Percentiles rank a stretch among this genome's conserved stretches.
Conservation (phyloP, 2,113 vertebrate species). For the Suricata suricatta region DNA sequence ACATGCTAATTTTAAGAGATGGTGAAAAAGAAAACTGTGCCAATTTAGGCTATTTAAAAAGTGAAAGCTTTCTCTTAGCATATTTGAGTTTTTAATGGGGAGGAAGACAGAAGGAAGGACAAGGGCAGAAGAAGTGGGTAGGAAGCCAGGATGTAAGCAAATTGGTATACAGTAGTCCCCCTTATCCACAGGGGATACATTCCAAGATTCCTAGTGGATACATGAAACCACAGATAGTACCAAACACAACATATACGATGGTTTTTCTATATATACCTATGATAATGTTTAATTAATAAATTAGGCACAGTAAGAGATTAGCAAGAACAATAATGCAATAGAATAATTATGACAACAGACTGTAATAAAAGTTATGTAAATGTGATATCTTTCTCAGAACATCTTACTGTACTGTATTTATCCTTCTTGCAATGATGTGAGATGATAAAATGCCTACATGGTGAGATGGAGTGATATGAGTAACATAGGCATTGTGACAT, state of each 20-base stretch:
- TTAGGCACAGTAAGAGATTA: neutral
- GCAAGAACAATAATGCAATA: neutral
- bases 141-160: neutral
- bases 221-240: neutral
- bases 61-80: neutral
- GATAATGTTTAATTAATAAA: neutral
- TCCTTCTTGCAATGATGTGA: neutral
- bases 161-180: neutral
- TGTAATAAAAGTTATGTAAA: neutral
- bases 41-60: constrained; percentile 14
- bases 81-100: constrained; percentile 3
- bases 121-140: neutral
- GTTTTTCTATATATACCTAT: neutral
- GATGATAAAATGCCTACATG: neutral
- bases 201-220: neutral
- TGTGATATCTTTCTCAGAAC: neutral
- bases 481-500: neutral
- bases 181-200: neutral
- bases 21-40: neutral
- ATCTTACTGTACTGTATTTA: neutral
- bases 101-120: neutral
- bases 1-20: constrained; percentile 57
- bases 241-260: neutral
- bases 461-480: neutral
- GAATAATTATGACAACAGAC: neutral